These are phyloP conservation scores for Pyrgus malvae DNA, from an alignment of 2,888 invertebrate species.

Conservation along the genomic window DNA sequence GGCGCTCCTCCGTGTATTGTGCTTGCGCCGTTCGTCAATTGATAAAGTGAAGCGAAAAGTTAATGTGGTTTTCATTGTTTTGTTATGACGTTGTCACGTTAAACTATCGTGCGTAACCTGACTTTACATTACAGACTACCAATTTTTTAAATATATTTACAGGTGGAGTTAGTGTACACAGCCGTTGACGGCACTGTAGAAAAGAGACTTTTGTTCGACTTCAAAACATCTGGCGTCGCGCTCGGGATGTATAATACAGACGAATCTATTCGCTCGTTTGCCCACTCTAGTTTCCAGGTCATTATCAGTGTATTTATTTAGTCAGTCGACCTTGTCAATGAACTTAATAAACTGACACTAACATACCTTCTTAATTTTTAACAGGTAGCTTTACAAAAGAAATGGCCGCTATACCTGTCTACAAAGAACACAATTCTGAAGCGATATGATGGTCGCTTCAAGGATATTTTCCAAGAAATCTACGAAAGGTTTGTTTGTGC, in stretches of 20 bases:
- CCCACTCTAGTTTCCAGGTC: slow-evolving; percentile 92
- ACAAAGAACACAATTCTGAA: slow-evolving; percentile 96
- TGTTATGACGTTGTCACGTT: too few relatives aligned
- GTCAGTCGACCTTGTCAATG: too few relatives aligned
- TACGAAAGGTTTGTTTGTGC: slow-evolving; percentile 85
- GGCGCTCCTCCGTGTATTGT: too few relatives aligned
- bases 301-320: background rate
- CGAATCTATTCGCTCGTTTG: slow-evolving; percentile 91
- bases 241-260: slow-evolving; percentile 96
- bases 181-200: slow-evolving; percentile 82
- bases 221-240: slow-evolving; percentile 88
- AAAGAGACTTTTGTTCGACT: slow-evolving; percentile 84
- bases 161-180: slow-evolving; percentile 89
- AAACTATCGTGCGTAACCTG: too few relatives aligned
- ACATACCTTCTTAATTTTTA: slow-evolving; percentile 12
- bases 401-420: slow-evolving; percentile 94
- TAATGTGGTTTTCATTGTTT: too few relatives aligned
- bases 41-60: too few relatives aligned
- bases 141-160: slow-evolving; percentile 25
- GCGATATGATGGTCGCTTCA: slow-evolving; percentile 93
- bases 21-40: too few relatives aligned
- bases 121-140: too few relatives aligned
- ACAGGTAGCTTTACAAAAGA: slow-evolving; percentile 89
- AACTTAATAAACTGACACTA: background rate
- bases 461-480: slow-evolving; percentile 95